Evolutionary conservation across 1,140 invertebrate species (phyloP).

Genomic region (Drosophila novamexicana): DNA sequence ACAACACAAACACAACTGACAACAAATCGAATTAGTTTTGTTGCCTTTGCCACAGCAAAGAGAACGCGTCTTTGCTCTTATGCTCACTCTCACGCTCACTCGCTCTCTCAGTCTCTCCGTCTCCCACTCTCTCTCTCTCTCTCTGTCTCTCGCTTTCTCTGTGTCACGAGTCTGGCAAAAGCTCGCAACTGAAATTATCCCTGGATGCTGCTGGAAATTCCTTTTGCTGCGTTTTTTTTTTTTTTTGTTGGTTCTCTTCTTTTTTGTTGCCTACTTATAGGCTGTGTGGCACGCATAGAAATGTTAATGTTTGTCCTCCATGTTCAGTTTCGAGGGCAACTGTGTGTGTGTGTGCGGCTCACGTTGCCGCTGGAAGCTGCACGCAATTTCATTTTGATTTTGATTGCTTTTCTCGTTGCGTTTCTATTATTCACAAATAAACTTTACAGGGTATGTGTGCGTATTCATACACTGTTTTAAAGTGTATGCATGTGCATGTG

Average conservation of each 20-base stretch:
- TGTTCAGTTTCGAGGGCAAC: conserved; percentile 53
- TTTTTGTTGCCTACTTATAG: conserved; percentile 65
- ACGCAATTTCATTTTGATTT: conserved; percentile 71
- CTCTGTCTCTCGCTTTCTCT: conserved; percentile 16
- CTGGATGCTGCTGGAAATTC: conserved; percentile 76
- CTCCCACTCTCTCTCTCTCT: neutral
- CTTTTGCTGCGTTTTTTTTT: conserved; percentile 23
- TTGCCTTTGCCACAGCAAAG: conserved; percentile 43
- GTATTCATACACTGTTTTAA: conserved; percentile 15
- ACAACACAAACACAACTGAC: conserved; percentile 9
- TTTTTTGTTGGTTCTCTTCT: conserved; percentile 20
- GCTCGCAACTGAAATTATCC: conserved; percentile 72
- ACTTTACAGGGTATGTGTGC: conserved; percentile 14
- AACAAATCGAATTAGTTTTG: conserved; percentile 69
- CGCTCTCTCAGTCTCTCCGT: conserved; percentile 1
- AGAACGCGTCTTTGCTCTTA: conserved; percentile 38
- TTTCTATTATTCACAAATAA: conserved; percentile 22
- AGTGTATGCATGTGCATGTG: neutral
- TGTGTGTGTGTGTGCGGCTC: conserved; percentile 11
- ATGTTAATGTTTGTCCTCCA: conserved; percentile 77
- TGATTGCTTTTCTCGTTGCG: conserved; percentile 49
- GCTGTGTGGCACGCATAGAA: conserved; percentile 67
- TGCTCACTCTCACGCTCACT: conserved; percentile 17
- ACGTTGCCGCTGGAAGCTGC: conserved; percentile 49
- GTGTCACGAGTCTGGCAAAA: conserved; percentile 55